phyloP scores from a whole-genome alignment of 2,888 invertebrate species.

The Synanthedon tipuliformis region DNA sequence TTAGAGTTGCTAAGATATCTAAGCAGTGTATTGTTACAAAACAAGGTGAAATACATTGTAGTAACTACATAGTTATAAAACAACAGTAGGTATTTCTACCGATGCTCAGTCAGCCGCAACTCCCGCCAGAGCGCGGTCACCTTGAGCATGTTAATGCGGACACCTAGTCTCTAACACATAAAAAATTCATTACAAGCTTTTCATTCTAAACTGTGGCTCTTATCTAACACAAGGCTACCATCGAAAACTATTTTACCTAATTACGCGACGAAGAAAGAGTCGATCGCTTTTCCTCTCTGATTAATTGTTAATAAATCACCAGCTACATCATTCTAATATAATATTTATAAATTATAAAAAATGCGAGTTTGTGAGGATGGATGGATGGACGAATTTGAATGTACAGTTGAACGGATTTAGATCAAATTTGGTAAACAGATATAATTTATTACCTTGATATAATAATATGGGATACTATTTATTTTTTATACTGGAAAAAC shows the following conservation, averaged over 20 bases:
- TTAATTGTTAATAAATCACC: too few relatives aligned
- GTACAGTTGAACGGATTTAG: too few relatives aligned
- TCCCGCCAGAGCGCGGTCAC: constrained; percentile 54
- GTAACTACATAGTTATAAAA: constrained; percentile 30
- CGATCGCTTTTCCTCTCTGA: too few relatives aligned
- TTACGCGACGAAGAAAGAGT: too few relatives aligned
- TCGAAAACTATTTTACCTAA: not conserved
- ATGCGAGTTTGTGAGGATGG: too few relatives aligned
- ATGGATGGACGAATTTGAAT: too few relatives aligned
- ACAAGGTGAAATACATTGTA: constrained; percentile 31
- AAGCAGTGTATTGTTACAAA: constrained; percentile 10
- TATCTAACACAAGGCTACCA: constrained; percentile 22
- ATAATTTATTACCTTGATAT: too few relatives aligned
- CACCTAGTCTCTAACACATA: constrained; percentile 38
- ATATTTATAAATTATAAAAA: too few relatives aligned
- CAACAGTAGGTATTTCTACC: constrained; percentile 31
- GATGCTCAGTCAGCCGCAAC: constrained; percentile 64
- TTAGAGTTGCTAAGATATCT: constrained; percentile 1
- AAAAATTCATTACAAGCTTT: constrained; percentile 22
- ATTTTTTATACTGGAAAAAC: too few relatives aligned
- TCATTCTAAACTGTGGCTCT: constrained; percentile 16
- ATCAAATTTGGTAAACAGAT: too few relatives aligned
- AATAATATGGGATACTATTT: too few relatives aligned
- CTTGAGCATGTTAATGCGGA: constrained; percentile 64
- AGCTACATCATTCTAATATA: too few relatives aligned